A percentile compares a stretch with the other conserved stretches of the same genome.
Conservation (phyloP, 30 jellyfish, hydroid and myxozoan genomes). For the Hydractinia echinata region DNA sequence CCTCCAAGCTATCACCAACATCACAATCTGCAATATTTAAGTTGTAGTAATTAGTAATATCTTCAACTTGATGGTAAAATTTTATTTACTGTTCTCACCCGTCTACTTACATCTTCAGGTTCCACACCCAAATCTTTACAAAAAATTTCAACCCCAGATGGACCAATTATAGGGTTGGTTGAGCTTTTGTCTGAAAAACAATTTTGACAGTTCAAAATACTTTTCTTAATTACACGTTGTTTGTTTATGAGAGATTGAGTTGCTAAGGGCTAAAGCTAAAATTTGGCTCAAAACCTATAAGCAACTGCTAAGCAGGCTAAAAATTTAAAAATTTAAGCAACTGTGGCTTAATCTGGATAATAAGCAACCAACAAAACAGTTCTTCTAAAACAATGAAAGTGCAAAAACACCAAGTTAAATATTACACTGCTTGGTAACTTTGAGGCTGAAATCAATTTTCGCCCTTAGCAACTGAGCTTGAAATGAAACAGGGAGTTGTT, state of each 20-base stretch:
- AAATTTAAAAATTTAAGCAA: not conserved
- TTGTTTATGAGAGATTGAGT: no score
- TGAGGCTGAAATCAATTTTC: no score
- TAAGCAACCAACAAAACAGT: no score
- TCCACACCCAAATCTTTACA: slow-evolving; percentile 4
- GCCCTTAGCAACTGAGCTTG: no score
- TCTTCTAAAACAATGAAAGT: no score
- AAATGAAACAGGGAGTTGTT: no score
- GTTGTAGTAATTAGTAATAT: not conserved
- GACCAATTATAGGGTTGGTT: not conserved
- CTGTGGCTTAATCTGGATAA: no score
- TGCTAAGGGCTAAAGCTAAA: no score
- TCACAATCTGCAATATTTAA: slow-evolving; percentile 54
- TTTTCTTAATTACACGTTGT: no score
- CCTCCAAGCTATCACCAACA: slow-evolving; percentile 93
- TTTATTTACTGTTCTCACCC: not conserved
- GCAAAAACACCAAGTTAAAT: no score
- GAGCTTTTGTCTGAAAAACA: not conserved
- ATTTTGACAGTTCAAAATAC: not conserved
- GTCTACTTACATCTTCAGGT: slow-evolving; percentile 2
- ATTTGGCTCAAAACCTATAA: not conserved
- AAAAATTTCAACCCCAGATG: not conserved
- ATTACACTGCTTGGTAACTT: no score
- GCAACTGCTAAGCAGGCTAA: not conserved
- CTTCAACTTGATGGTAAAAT: not conserved